A percentile compares a stretch with the other conserved stretches of the same genome.
phyloP scores from a whole-genome alignment of 2,888 invertebrate genomes.

The Athrips mouffetella region DNA sequence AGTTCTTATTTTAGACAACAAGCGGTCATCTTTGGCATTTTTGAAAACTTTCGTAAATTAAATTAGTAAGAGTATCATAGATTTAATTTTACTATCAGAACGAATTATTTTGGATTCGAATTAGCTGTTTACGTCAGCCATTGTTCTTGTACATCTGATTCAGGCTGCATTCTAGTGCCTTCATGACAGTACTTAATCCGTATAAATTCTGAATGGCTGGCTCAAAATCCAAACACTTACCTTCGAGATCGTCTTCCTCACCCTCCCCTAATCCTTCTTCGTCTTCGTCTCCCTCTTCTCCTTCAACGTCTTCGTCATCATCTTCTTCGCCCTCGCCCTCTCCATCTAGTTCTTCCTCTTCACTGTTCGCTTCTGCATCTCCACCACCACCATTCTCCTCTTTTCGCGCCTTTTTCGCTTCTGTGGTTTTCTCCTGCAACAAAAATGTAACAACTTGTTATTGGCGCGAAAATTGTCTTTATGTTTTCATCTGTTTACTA shows the following conservation, averaged over 20 bases:
- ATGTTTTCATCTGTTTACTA: neutral
- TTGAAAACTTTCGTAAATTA: too few species aligned
- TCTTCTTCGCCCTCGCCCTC: slow-evolving; percentile 80
- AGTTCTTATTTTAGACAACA: too few species aligned
- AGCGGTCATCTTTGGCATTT: too few species aligned
- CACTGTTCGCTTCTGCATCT: slow-evolving; percentile 78
- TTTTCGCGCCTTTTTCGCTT: slow-evolving; percentile 88
- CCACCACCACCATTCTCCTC: slow-evolving; percentile 86
- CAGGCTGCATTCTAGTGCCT: neutral
- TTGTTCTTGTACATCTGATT: too few species aligned
- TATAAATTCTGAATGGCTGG: too few species aligned
- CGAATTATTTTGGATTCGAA: too few species aligned
- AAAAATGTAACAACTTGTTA: slow-evolving; percentile 25
- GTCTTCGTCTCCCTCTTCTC: slow-evolving; percentile 80
- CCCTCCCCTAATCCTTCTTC: slow-evolving; percentile 81
- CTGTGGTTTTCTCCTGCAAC: slow-evolving; percentile 83
- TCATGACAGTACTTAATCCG: neutral
- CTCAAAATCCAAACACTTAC: too few species aligned
- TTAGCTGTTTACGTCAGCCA: too few species aligned
- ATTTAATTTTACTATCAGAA: too few species aligned
- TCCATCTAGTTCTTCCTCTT: slow-evolving; percentile 83
- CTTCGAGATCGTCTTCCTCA: slow-evolving; percentile 83
- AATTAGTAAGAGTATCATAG: too few species aligned
- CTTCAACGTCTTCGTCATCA: slow-evolving; percentile 80
- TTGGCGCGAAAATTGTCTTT: neutral